phyloP scores from a whole-genome alignment of 2,888 invertebrate genomes.

The Dromius quadrimaculatus region DNA sequence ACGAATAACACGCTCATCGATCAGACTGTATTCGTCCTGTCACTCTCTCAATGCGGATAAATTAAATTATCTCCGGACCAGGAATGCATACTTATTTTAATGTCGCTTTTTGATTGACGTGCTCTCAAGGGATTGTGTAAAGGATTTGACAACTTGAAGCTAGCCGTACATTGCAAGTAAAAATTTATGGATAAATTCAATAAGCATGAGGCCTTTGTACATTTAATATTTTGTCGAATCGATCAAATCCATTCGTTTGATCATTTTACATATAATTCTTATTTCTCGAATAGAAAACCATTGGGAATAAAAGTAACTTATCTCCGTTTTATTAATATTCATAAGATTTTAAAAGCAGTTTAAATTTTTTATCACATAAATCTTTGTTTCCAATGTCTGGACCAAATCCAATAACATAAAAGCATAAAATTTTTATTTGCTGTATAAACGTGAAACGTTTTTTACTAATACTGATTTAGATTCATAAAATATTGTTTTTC shows the following conservation, averaged over 20 bases:
- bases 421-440: slow-evolving; percentile 4
- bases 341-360: slow-evolving; percentile 7
- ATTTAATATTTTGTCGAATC: too few species aligned
- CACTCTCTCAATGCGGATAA: slow-evolving; percentile 42
- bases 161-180: too few species aligned
- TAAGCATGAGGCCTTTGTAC: too few species aligned
- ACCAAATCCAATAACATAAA: slow-evolving; percentile 8
- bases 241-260: too few species aligned
- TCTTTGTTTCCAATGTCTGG: not conserved
- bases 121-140: slow-evolving; percentile 5
- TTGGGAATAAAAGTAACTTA: too few species aligned
- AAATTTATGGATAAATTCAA: too few species aligned
- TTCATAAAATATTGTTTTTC: slow-evolving; percentile 21
- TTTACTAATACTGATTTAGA: slow-evolving; percentile 18
- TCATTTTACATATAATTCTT: too few species aligned
- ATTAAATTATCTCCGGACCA: slow-evolving; percentile 40
- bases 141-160: not conserved
- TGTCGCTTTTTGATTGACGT: slow-evolving; percentile 36
- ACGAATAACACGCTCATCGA: slow-evolving; percentile 50
- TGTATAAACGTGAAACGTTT: slow-evolving; percentile 1
- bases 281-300: too few species aligned
- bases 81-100: slow-evolving; percentile 26
- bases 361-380: slow-evolving; percentile 9
- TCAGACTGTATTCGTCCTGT: slow-evolving; percentile 21
- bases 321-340: slow-evolving; percentile 1